Conservation (phyloP, 2,888 invertebrate genomes). For the Mesopsocus fuscifrons region DNA sequence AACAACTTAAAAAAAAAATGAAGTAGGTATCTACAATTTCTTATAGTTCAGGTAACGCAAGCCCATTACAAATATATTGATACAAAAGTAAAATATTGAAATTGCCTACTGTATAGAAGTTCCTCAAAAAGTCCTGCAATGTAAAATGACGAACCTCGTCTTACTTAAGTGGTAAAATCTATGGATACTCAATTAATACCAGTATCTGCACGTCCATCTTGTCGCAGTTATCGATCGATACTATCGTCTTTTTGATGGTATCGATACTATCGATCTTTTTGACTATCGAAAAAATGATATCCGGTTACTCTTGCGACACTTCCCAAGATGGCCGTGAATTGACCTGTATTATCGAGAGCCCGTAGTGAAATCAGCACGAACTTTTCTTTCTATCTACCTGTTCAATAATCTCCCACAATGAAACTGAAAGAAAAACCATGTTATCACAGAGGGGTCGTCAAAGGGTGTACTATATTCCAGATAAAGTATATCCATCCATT, state of each 20-base stretch:
- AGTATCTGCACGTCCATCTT: no score
- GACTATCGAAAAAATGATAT: no score
- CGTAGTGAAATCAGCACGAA: slow-evolving; percentile 2
- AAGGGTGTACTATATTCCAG: background rate
- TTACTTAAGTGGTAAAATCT: no score
- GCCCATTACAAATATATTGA: slow-evolving; percentile 4
- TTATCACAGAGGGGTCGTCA: background rate
- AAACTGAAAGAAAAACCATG: slow-evolving; percentile 7
- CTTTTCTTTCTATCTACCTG: slow-evolving; percentile 8
- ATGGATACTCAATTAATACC: no score
- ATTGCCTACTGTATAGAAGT: slow-evolving; percentile 9
- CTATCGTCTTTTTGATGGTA: no score
- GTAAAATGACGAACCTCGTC: slow-evolving; percentile 8
- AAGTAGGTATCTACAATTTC: background rate
- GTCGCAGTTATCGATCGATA: no score
- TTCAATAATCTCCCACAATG: background rate
- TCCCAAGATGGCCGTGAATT: no score
- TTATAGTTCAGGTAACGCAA: background rate
- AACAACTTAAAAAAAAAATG: background rate
- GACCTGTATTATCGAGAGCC: no score
- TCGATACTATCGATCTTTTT: no score
- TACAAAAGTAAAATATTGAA: slow-evolving; percentile 7
- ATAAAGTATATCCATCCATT: background rate
- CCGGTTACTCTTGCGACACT: no score
- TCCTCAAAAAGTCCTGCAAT: slow-evolving; percentile 9